These are phyloP conservation scores for Falcunculus frontatus DNA, from an alignment of 2,113 vertebrate species.

Conservation along the genomic window DNA sequence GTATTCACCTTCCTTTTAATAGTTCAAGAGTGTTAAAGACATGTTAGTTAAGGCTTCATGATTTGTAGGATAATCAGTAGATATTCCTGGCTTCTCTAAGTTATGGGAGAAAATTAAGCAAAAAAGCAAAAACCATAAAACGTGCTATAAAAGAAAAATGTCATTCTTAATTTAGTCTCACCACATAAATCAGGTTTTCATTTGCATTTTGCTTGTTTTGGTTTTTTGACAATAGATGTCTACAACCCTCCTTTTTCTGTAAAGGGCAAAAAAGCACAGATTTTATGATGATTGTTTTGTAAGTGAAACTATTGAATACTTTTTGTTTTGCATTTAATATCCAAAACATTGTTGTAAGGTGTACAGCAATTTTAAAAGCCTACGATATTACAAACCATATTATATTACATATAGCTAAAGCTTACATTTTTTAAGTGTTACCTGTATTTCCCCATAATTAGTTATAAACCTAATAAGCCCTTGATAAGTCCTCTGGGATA, in stretches of 20 bases:
- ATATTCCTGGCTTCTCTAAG: background rate
- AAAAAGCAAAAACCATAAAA: background rate
- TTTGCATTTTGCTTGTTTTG: background rate
- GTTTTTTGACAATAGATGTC: background rate
- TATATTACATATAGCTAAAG: background rate
- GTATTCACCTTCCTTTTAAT: background rate
- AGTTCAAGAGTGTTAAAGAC: background rate
- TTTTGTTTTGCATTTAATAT: background rate
- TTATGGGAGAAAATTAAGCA: background rate
- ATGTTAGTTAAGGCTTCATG: background rate
- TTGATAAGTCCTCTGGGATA: background rate
- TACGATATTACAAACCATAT: background rate
- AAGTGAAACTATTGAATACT: background rate
- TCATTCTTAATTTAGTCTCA: background rate
- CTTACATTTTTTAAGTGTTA: background rate
- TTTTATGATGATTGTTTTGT: background rate
- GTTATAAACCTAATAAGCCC: background rate
- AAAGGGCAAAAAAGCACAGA: background rate
- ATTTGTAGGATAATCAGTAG: background rate
- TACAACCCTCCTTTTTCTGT: background rate
- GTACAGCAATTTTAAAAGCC: background rate
- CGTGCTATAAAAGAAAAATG: background rate
- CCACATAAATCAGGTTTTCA: accelerated
- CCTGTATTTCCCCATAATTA: background rate
- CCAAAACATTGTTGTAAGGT: background rate